Percentiles rank a stretch among this genome's conserved stretches.
These are phyloP conservation scores for Oncorhynchus masou DNA, from an alignment of 2,113 vertebrate species.

Conservation along the genomic window DNA sequence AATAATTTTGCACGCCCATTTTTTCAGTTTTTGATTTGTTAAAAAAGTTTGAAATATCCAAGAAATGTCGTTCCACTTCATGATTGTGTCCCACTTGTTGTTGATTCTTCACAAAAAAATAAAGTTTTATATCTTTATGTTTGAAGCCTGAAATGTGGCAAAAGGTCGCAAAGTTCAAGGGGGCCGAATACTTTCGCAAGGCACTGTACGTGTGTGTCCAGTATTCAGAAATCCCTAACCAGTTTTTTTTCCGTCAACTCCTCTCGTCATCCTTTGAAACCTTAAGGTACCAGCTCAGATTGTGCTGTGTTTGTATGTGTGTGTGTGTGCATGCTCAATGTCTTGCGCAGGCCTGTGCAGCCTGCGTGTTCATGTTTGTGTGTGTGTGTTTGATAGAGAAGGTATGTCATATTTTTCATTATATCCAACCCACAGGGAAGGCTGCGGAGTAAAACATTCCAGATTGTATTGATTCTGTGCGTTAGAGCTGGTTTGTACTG, in stretches of 20 bases:
- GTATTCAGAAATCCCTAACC: background rate
- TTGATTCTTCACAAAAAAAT: too few relatives aligned
- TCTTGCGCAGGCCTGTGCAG: background rate
- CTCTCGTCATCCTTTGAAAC: background rate
- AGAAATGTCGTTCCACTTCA: too few relatives aligned
- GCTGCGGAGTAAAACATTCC: conserved; percentile 55
- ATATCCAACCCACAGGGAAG: conserved; percentile 53
- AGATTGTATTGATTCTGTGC: conserved; percentile 71
- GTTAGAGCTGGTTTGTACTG: conserved; percentile 58
- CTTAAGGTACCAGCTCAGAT: background rate
- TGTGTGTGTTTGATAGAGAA: conserved; percentile 7
- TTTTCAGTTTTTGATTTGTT: too few relatives aligned
- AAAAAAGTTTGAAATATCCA: too few relatives aligned
- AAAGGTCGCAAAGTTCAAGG: too few relatives aligned
- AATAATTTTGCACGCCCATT: too few relatives aligned
- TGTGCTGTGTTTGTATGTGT: background rate
- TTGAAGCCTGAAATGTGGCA: too few relatives aligned
- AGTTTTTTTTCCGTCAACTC: background rate
- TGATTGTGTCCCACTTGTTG: too few relatives aligned
- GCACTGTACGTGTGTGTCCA: background rate
- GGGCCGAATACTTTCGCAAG: too few relatives aligned
- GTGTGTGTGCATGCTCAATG: background rate
- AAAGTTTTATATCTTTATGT: too few relatives aligned
- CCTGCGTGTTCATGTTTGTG: background rate
- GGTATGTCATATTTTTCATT: conserved; percentile 70